Evolutionary conservation across 2,888 invertebrate species (phyloP).

Genomic region (Limnephilus marmoratus): DNA sequence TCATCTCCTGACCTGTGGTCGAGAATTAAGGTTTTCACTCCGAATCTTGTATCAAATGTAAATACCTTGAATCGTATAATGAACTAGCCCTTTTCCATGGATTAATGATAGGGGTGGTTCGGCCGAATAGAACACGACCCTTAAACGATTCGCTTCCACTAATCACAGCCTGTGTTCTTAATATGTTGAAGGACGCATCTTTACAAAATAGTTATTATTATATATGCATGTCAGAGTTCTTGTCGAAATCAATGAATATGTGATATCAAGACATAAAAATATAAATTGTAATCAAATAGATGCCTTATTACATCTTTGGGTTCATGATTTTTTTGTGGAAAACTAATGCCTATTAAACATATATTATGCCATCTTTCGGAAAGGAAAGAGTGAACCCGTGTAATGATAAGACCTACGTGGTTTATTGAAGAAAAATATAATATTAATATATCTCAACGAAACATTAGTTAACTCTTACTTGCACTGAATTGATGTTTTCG

Average conservation of each 20-base stretch:
- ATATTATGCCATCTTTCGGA: too few relatives aligned
- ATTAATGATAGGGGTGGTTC: background rate
- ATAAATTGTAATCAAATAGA: too few relatives aligned
- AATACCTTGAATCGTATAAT: background rate
- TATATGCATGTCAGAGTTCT: background rate
- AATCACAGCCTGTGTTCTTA: background rate
- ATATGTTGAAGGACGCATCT: background rate
- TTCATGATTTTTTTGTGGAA: too few relatives aligned
- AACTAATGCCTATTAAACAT: too few relatives aligned
- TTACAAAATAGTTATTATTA: background rate
- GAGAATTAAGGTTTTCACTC: background rate
- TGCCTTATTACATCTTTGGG: too few relatives aligned
- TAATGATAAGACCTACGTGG: background rate
- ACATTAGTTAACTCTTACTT: too few relatives aligned
- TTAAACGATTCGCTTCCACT: background rate
- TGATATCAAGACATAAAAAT: background rate
- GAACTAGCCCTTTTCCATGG: background rate
- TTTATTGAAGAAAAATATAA: too few relatives aligned
- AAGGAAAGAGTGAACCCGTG: background rate
- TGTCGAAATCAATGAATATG: background rate
- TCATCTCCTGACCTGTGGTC: background rate
- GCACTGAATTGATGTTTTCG: too few relatives aligned
- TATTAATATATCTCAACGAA: too few relatives aligned
- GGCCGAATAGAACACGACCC: background rate
- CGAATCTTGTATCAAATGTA: background rate